Evolutionary conservation across 2,113 vertebrate genomes (phyloP), one percentile per base, ranked within the genome.

Genomic region (Empidonax alnorum): DNA sequence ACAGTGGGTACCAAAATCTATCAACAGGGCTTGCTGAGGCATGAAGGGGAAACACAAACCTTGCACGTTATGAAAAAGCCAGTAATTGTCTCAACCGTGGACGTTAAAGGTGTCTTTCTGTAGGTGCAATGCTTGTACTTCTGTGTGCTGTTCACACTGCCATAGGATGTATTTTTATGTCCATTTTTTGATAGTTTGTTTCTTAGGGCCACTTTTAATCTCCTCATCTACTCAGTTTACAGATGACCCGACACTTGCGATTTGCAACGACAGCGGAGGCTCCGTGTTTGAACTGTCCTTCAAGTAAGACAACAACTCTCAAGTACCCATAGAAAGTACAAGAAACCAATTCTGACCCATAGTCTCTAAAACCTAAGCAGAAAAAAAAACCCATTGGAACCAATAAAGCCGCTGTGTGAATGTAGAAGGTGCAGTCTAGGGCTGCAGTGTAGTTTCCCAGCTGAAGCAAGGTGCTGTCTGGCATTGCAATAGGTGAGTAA

Each of bases 221-320:
- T 96, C 2, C 16, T 90, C 90, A n/a, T 98, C 84, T 97, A 47
- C 85, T 97, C 94, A 99, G 99, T 99, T 99, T 96, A 99, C 99
- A 97, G 99, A 99, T 97, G 99, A 99, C 80, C 99, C 99, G 0
- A 99, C 99, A 1, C 98, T 99, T 30, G 99, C 99, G 5, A 98
- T 99, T 75, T 99, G 99, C 97, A 99, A 99, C 12, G 99, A 99
- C 98, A 99, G 99, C 1, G 99, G 99, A 75, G 99, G 99, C 89
- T 99, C 99, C 7, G 99, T 99, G 37, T 99, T 99, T 93, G 99
- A 99, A 93, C 96, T 99, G 74, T 98, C 99, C 4, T 99, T 99
- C 98, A 99, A 99, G 99, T 99, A 98, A 98, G 98, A 86, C 42
- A 94, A 63, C 87, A 84, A 82, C 58, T 87, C n/a, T 33, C 13